Percentiles rank a stretch among this genome's conserved stretches.
Evolutionary conservation across 2,888 invertebrate genomes (phyloP).

Genomic region (Chrysotoxum bicinctum): DNA sequence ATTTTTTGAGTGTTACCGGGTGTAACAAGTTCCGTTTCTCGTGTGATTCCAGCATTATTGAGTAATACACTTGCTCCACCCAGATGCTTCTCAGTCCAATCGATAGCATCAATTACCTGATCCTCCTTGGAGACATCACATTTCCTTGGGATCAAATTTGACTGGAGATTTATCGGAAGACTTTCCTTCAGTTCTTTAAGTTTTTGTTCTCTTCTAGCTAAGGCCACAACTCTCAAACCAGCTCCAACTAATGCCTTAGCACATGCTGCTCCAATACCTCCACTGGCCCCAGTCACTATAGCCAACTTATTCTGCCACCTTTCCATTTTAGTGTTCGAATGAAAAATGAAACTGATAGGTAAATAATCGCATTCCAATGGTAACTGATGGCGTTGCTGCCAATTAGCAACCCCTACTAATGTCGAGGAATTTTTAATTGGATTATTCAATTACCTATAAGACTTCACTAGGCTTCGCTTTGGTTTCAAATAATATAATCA

Average conservation of each 20-base stretch:
- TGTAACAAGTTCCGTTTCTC: constrained; percentile 77
- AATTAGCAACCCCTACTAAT: constrained; percentile 30
- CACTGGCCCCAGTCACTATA: constrained; percentile 86
- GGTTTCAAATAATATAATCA: not conserved
- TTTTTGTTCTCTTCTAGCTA: constrained; percentile 83
- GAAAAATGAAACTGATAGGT: constrained; percentile 26
- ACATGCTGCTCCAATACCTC: constrained; percentile 82
- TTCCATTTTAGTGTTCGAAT: constrained; percentile 80
- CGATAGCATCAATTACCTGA: constrained; percentile 83
- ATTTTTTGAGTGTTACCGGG: constrained; percentile 78
- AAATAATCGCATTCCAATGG: not conserved
- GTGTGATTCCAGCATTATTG: constrained; percentile 83
- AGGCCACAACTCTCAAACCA: constrained; percentile 84
- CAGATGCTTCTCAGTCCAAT: constrained; percentile 82
- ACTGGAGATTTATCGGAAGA: constrained; percentile 76
- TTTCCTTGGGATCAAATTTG: constrained; percentile 80
- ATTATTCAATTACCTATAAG: constrained; percentile 52
- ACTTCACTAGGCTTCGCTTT: constrained; percentile 24
- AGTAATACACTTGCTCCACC: constrained; percentile 84
- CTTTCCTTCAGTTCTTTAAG: constrained; percentile 76
- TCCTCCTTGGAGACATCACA: constrained; percentile 84
- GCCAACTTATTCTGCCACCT: constrained; percentile 85
- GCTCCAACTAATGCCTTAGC: constrained; percentile 74
- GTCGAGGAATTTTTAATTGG: constrained; percentile 29
- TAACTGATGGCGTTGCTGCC: not conserved